Conservation (phyloP, 2,797 vertebrate genomes). For the Myiotriccus ornatus region DNA sequence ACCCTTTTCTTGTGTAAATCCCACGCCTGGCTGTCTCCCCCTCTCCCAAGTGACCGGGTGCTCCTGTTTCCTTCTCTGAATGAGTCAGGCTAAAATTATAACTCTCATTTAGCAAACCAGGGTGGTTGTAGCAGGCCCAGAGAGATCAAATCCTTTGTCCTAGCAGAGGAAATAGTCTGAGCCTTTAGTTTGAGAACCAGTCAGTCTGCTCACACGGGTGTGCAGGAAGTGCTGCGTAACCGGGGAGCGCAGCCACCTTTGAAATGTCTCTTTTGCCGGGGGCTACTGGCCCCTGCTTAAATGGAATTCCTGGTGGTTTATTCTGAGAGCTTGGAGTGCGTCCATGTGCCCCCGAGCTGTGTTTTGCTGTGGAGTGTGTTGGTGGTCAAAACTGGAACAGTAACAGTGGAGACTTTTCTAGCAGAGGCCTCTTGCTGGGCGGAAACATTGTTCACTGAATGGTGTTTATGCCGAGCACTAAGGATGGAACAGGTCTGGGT, state of each 20-base stretch:
- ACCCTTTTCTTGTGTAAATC: background rate
- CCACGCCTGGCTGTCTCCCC: background rate
- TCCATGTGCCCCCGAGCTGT: background rate
- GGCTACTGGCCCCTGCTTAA: background rate
- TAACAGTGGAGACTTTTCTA: background rate
- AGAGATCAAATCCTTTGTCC: background rate
- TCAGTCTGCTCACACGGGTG: background rate
- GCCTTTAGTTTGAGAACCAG: background rate
- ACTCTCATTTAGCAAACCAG: background rate
- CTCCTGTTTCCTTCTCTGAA: background rate
- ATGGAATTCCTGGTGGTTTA: background rate
- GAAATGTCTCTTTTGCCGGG: background rate
- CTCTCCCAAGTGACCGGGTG: fast-evolving
- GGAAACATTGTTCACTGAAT: fast-evolving
- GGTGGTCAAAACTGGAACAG: background rate
- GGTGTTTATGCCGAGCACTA: fast-evolving
- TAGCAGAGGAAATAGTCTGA: background rate
- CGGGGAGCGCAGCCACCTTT: fast-evolving
- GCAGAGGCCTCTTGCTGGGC: background rate
- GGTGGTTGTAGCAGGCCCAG: background rate
- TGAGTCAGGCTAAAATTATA: background rate
- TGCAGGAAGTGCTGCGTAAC: fast-evolving
- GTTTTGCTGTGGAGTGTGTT: background rate
- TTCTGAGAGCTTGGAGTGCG: fast-evolving
- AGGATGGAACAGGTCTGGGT: background rate